Conservation (phyloP, 2,113 vertebrate genomes). For the Sarotherodon lohbergeri region DNA sequence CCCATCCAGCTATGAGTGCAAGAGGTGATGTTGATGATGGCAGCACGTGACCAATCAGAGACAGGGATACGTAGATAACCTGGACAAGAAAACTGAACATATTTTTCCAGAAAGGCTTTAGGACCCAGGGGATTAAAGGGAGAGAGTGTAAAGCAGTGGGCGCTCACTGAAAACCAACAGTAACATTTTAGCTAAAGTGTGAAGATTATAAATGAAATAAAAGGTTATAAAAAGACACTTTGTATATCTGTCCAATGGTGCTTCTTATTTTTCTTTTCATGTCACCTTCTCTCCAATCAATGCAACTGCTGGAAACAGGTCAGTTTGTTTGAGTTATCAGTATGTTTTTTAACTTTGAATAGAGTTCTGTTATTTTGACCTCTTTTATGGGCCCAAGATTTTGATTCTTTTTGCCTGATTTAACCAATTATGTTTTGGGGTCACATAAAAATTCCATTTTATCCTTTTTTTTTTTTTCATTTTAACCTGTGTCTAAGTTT, state of each 20-base stretch:
- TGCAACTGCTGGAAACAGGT: no score
- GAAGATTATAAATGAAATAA: no score
- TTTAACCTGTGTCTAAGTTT: not conserved
- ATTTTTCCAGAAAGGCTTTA: no score
- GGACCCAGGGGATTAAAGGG: no score
- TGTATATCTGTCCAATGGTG: no score
- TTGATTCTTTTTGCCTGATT: not conserved
- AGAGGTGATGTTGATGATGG: not conserved
- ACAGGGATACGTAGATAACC: not conserved
- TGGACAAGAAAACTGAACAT: not conserved
- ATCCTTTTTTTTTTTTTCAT: not conserved
- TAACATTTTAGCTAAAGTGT: no score
- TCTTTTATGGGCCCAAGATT: not conserved
- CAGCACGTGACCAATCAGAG: not conserved
- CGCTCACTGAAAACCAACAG: no score
- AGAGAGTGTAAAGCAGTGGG: no score
- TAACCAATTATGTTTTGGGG: not conserved
- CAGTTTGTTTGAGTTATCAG: not conserved
- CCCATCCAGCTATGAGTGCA: fast-evolving
- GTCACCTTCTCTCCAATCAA: no score
- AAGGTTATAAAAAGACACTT: no score
- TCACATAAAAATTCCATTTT: not conserved
- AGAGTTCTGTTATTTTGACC: not conserved
- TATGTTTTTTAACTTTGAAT: not conserved
- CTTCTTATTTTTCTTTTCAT: no score